A percentile compares a stretch with the other conserved stretches of the same genome.
Evolutionary conservation across 2,888 invertebrate genomes (phyloP).

Genomic region (Sinelater perroti): DNA sequence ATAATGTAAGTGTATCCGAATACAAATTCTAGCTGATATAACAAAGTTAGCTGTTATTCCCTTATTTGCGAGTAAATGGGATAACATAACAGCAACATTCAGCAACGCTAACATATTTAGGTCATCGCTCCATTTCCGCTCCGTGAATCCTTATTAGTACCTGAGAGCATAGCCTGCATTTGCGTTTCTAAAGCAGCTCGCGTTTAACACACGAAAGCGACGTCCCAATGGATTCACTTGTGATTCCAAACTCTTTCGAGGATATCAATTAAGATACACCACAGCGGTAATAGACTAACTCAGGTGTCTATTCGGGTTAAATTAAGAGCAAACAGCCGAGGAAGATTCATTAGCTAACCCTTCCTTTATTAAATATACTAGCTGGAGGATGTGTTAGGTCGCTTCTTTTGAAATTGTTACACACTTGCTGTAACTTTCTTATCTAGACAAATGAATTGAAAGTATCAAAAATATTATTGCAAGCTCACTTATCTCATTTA

Average conservation of each 20-base stretch:
- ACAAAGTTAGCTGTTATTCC: slow-evolving; percentile 11
- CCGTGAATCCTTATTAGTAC: slow-evolving; percentile 15
- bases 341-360: slow-evolving; percentile 13
- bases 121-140: slow-evolving; percentile 15
- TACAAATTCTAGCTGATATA: background rate
- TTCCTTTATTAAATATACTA: no score
- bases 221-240: background rate
- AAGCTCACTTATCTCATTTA: no score
- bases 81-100: slow-evolving; percentile 16
- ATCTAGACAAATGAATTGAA: no score
- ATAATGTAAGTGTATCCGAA: slow-evolving; percentile 10
- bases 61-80: slow-evolving; percentile 13
- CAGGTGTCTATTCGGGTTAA: slow-evolving; percentile 9
- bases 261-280: slow-evolving; percentile 17
- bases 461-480: no score
- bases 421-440: no score
- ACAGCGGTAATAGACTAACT: slow-evolving; percentile 14
- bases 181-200: background rate
- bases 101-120: slow-evolving; percentile 14
- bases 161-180: slow-evolving; percentile 6
- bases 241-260: slow-evolving; percentile 12
- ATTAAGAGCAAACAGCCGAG: background rate
- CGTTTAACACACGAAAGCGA: slow-evolving; percentile 5
- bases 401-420: no score
- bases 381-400: no score